Percentiles rank a stretch among this genome's conserved stretches.
phyloP scores from a whole-genome alignment of 2,888 invertebrate species.

The Tipula helvola region DNA sequence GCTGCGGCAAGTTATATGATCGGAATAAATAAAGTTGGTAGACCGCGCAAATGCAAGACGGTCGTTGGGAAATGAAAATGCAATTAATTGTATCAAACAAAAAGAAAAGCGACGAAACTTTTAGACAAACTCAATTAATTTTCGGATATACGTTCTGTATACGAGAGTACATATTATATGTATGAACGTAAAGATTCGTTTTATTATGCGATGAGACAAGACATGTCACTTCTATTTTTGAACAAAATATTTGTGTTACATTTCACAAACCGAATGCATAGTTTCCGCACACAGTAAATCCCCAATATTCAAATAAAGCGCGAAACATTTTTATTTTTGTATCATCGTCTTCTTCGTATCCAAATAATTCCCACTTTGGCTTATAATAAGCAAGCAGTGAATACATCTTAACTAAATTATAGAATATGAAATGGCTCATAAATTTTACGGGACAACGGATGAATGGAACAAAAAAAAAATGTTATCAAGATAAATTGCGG shows the following conservation, averaged over 20 bases:
- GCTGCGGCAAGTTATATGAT: background rate
- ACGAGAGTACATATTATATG: background rate
- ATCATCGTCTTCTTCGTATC: background rate
- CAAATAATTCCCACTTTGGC: background rate
- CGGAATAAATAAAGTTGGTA: background rate
- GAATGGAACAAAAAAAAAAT: background rate
- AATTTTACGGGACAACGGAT: background rate
- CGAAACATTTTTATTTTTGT: background rate
- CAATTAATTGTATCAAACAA: background rate
- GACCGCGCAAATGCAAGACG: background rate
- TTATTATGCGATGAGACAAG: background rate
- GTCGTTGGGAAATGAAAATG: background rate
- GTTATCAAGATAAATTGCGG: background rate
- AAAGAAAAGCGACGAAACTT: background rate
- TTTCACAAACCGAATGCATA: background rate
- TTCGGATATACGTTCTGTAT: background rate
- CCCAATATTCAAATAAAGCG: background rate
- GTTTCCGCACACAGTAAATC: background rate
- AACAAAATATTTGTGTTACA: background rate
- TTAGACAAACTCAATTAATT: background rate
- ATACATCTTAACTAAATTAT: background rate
- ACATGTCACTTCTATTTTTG: background rate
- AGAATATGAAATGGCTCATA: background rate
- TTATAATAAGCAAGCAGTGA: background rate
- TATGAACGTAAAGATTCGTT: background rate